A percentile compares a stretch with the other conserved stretches of the same genome.
These are phyloP conservation scores for Eristalinus sepulchralis DNA, from an alignment of 2,888 invertebrate genomes.

Conservation along the genomic window DNA sequence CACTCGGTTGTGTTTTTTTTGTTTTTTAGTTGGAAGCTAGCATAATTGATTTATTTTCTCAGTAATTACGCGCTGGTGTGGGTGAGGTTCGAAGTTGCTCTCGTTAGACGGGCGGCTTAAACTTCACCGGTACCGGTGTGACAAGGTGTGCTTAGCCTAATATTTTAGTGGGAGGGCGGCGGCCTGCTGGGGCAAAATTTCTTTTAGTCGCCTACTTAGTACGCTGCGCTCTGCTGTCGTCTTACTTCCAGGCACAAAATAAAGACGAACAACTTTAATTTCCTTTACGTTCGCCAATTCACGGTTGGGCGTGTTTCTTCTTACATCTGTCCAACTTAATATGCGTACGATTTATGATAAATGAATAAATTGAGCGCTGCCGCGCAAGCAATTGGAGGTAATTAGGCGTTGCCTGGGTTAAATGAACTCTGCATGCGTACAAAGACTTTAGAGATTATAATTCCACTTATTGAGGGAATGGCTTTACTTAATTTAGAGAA, in stretches of 20 bases:
- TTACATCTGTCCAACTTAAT: constrained; percentile 66
- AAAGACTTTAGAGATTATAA: constrained; percentile 61
- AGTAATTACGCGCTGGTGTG: constrained; percentile 47
- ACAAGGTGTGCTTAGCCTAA: constrained; percentile 38
- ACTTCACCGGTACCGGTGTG: constrained; percentile 44
- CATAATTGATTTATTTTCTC: constrained; percentile 47
- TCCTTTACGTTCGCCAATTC: constrained; percentile 54
- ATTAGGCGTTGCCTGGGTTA: constrained; percentile 69
- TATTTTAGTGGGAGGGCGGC: not conserved
- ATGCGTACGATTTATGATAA: constrained; percentile 69
- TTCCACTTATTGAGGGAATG: constrained; percentile 61
- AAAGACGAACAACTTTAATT: constrained; percentile 37
- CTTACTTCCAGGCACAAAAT: not conserved
- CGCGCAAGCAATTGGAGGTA: constrained; percentile 68
- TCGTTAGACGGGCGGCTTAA: constrained; percentile 36
- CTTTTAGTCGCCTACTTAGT: constrained; percentile 51
- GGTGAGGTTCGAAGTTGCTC: constrained; percentile 38
- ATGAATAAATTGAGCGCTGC: constrained; percentile 65
- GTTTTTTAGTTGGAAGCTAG: constrained; percentile 30
- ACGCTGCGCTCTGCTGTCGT: constrained; percentile 45
- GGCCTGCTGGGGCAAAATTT: constrained; percentile 34
- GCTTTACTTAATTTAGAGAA: constrained; percentile 64
- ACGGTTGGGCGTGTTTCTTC: constrained; percentile 41
- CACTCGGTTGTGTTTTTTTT: no score
- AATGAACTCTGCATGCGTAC: constrained; percentile 65